A percentile compares a stretch with the other conserved stretches of the same genome.
These are phyloP conservation scores for Drosophila birchii DNA, from an alignment of 2,888 invertebrate species.

Conservation along the genomic window DNA sequence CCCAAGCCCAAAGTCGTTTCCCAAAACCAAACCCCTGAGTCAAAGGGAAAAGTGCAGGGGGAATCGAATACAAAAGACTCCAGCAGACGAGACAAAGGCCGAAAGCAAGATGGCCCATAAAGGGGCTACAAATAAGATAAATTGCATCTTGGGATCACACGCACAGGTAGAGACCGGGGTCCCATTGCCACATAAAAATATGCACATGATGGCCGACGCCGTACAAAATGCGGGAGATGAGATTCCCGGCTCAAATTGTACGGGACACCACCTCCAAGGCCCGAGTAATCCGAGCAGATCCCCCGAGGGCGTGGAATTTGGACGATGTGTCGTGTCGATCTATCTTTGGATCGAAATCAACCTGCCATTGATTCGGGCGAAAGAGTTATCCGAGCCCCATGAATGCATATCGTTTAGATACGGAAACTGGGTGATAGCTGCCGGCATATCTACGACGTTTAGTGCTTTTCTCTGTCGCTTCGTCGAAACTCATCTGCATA, in stretches of 20 bases:
- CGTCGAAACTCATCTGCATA: slow-evolving; percentile 29
- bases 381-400: slow-evolving; percentile 31
- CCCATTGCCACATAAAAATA: slow-evolving; percentile 57
- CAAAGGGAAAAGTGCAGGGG: slow-evolving; percentile 19
- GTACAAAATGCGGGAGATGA: slow-evolving; percentile 30
- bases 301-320: slow-evolving; percentile 30
- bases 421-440: slow-evolving; percentile 22
- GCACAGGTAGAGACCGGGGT: slow-evolving; percentile 32
- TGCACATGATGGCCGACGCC: slow-evolving; percentile 69
- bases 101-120: slow-evolving; percentile 78
- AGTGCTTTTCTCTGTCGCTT: slow-evolving; percentile 42
- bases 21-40: slow-evolving; percentile 21
- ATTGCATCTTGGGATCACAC: slow-evolving; percentile 80
- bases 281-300: slow-evolving; percentile 29
- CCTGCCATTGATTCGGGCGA: slow-evolving; percentile 32
- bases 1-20: slow-evolving; percentile 3
- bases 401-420: slow-evolving; percentile 31
- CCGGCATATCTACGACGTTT: slow-evolving; percentile 37
- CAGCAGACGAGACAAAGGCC: slow-evolving; percentile 68
- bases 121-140: slow-evolving; percentile 83
- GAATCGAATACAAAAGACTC: slow-evolving; percentile 70
- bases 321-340: slow-evolving; percentile 19
- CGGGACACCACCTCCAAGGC: slow-evolving; percentile 14
- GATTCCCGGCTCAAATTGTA: slow-evolving; percentile 41
- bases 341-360: slow-evolving; percentile 33